Evolutionary conservation across 2,113 vertebrate genomes (phyloP).

Genomic region (Tychaedon coryphoeus): DNA sequence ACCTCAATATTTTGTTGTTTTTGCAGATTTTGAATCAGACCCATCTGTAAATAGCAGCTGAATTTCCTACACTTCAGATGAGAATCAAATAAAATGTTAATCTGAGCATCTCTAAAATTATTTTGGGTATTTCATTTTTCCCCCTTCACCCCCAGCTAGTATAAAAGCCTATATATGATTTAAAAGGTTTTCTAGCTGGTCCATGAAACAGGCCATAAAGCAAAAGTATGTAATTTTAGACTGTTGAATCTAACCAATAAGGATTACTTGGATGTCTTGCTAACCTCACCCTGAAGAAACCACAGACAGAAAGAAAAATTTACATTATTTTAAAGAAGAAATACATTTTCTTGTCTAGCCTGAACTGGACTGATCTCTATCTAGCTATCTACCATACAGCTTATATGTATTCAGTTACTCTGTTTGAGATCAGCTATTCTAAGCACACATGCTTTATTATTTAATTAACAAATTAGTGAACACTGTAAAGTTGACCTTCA

Average conservation of each 20-base stretch:
- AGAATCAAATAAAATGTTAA: not conserved
- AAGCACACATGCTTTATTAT: not conserved
- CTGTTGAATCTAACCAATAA: not conserved
- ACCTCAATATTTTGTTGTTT: not conserved
- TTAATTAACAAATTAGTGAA: not conserved
- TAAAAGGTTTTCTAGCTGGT: not conserved
- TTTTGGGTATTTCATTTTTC: not conserved
- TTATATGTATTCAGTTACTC: not conserved
- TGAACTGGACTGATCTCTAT: not conserved
- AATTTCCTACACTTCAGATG: not conserved
- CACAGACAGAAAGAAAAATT: not conserved
- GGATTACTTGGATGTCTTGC: not conserved
- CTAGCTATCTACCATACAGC: not conserved
- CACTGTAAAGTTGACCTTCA: not conserved
- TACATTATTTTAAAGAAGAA: not conserved
- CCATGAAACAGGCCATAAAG: not conserved
- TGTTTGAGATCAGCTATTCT: not conserved
- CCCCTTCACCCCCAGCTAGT: not conserved
- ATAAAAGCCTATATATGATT: not conserved
- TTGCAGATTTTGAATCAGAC: not conserved
- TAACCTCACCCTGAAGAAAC: not conserved
- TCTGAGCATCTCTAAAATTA: not conserved
- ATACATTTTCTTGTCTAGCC: accelerated
- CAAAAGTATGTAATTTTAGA: not conserved
- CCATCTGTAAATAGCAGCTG: not conserved